Conservation (phyloP, 2,888 invertebrate species). For the Beris morrisii region DNA sequence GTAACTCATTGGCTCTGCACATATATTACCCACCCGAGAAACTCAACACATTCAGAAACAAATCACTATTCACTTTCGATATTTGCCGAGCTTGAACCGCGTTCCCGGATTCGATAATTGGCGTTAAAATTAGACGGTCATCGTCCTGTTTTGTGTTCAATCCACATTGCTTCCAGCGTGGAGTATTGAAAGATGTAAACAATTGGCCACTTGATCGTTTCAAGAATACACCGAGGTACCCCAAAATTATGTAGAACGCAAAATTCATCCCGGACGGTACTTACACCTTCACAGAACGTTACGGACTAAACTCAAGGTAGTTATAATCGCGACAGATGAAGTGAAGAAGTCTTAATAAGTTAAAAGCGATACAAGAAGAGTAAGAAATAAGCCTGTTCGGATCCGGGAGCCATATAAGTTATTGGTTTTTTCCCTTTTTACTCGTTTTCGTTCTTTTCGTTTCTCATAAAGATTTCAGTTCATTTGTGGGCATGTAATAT, state of each 20-base stretch:
- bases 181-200: conserved; percentile 41
- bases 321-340: conserved; percentile 24
- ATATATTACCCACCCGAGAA: conserved; percentile 57
- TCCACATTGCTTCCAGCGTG: conserved; percentile 35
- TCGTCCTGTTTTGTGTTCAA: conserved; percentile 37
- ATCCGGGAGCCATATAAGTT: conserved; percentile 3
- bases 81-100: conserved; percentile 41
- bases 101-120: conserved; percentile 50
- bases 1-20: conserved; percentile 1
- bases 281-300: conserved; percentile 32
- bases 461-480: too few species aligned
- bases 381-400: conserved; percentile 27
- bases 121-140: conserved; percentile 53
- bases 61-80: conserved; percentile 48
- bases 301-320: conserved; percentile 29
- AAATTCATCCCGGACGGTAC: conserved; percentile 28
- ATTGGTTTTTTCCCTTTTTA: conserved; percentile 20
- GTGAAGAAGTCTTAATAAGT: conserved; percentile 14
- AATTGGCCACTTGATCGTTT: conserved; percentile 34
- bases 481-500: too few species aligned
- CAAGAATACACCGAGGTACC: background rate
- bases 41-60: conserved; percentile 54
- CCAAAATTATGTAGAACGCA: conserved; percentile 8
- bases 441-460: conserved; percentile 15
- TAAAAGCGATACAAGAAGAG: conserved; percentile 11